Evolutionary conservation across 2,888 invertebrate species (phyloP), one percentile per base, ranked within the genome.

Genomic region (Digitonthophagus gazella): DNA sequence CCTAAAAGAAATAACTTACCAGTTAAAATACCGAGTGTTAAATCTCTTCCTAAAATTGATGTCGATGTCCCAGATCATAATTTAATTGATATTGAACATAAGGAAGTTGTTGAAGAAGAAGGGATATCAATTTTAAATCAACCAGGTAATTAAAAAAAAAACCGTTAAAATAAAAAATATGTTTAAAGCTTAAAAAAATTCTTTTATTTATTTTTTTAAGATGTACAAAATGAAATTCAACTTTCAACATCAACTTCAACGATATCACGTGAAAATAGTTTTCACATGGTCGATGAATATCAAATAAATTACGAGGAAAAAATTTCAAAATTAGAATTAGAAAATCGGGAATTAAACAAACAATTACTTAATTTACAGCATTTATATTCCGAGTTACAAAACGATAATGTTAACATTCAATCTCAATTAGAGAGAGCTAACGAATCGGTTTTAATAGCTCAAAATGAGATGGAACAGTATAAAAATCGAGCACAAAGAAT

Each of bases 401-500:
- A 80, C 75, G 80, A 81, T 71, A 79, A 79, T 72, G 64, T 72
- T 4, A 80, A 78, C 74, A 72, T 81, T 58, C 77, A 78, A 70
- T 74, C 72, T 66, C 79, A 80, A 73, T 72, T 80, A 19, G 80
- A 81, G 64, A 74, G 79, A 66, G 74, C 77, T 14, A 80, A 78
- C 73, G 77, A 79, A 70, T 75, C 77, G 63, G 74, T 79, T 58
- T 65, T 71, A 28, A 71, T 72, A 58, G 78, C 81, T 44, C 80
- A 81, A 72, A 75, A 74, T 3, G 93, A 94, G 78, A 85, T 93
- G 75, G 87, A 89, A 67, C 90, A 91, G 67, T 93, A 94, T 80
- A 89, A 91, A 74, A 87, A 88, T n/a, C 90, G 93, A 76, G 93
- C 93, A 0, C 88, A 92, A 75, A 86, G 89, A 72, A 92, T 93